phyloP scores from a whole-genome alignment of 2,888 invertebrate genomes.

The Cenopis cana region DNA sequence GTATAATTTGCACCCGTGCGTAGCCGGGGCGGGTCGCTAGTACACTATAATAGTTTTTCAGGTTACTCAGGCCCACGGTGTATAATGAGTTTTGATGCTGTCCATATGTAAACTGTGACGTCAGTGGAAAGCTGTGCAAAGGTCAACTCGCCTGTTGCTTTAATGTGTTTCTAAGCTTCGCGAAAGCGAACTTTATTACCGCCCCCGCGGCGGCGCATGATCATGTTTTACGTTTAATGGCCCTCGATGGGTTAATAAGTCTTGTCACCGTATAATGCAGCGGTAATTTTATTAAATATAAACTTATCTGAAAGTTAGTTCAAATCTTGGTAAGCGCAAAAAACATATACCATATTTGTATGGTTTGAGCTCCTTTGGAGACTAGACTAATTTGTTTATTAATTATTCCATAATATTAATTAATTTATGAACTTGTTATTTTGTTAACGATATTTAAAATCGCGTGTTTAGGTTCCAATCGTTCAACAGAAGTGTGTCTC shows the following conservation, averaged over 20 bases:
- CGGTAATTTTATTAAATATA: not conserved
- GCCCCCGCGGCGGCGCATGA: not conserved
- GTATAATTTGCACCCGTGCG: no score
- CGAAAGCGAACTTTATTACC: constrained; percentile 33
- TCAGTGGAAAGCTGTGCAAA: constrained; percentile 36
- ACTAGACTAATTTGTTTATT: no score
- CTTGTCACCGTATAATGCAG: not conserved
- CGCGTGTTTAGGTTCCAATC: not conserved
- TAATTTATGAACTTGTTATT: not conserved
- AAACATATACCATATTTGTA: no score
- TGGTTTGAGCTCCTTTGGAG: no score
- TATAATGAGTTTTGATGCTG: not conserved
- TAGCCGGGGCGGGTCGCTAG: no score
- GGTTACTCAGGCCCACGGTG: no score
- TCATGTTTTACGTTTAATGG: constrained; percentile 18
- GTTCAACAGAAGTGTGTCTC: not conserved
- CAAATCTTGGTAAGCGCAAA: no score
- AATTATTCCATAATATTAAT: not conserved
- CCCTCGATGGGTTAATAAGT: constrained; percentile 1
- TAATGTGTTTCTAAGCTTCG: constrained; percentile 40
- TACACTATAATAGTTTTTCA: no score
- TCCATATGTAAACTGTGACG: constrained; percentile 10
- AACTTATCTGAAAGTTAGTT: no score
- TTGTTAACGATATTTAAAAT: no score
- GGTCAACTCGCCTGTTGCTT: constrained; percentile 35